Conservation (phyloP, 2,113 vertebrate genomes). For the Notiomystis cincta region DNA sequence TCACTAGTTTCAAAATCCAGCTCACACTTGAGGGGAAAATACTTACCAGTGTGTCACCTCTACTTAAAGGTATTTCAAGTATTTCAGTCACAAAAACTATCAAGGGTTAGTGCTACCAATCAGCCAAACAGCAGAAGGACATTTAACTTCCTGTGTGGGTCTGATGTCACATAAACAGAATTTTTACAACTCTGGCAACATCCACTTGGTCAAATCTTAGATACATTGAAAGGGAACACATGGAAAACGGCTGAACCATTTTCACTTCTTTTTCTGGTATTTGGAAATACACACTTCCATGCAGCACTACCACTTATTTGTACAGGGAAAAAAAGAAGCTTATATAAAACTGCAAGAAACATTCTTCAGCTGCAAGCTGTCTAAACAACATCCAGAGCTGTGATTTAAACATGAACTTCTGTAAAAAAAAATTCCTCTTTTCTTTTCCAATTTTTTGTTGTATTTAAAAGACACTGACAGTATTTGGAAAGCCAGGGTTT, state of each 20-base stretch:
- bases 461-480: not conserved
- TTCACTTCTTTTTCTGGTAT: not conserved
- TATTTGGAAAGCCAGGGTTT: not conserved
- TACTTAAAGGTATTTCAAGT: not conserved
- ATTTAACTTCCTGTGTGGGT: not conserved
- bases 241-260: not conserved
- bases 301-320: not conserved
- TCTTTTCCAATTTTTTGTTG: not conserved
- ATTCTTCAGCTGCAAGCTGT: constrained; percentile 47
- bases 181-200: not conserved
- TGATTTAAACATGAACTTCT: constrained; percentile 1
- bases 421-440: not conserved
- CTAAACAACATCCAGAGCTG: constrained; percentile 23
- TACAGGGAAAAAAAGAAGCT: not conserved
- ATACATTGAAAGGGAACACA: not conserved
- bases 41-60: not conserved
- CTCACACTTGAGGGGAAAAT: not conserved
- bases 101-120: not conserved
- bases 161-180: not conserved
- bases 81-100: not conserved
- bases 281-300: not conserved
- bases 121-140: not conserved
- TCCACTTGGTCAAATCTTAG: not conserved
- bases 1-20: not conserved
- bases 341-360: not conserved